A percentile compares a stretch with the other conserved stretches of the same genome.
Evolutionary conservation across 2,113 vertebrate genomes (phyloP).

Genomic region (Peromyscus polionotus): DNA sequence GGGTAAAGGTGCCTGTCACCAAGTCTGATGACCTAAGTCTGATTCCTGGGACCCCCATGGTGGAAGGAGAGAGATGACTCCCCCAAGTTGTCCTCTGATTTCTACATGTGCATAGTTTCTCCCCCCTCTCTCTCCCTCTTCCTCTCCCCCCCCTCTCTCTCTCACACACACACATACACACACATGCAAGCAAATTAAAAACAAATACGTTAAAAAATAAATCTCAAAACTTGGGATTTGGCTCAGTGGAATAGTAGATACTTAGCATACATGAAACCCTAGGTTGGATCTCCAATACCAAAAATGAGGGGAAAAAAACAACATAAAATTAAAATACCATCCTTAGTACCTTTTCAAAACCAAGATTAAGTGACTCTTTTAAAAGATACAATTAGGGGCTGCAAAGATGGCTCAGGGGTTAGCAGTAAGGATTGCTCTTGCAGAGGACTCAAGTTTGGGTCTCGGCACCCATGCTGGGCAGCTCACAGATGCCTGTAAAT

Average conservation of each 20-base stretch:
- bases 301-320: not conserved
- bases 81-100: not conserved
- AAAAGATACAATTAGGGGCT: not conserved
- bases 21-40: not conserved
- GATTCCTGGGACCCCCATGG: not conserved
- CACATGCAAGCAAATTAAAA: not conserved
- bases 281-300: not conserved
- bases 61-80: too few species aligned
- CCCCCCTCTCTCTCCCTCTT: too few species aligned
- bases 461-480: not conserved
- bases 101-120: not conserved
- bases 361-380: not conserved
- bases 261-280: not conserved
- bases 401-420: not conserved
- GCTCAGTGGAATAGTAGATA: not conserved
- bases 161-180: not conserved
- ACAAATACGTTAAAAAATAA: not conserved
- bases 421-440: not conserved
- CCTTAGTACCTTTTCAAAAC: not conserved
- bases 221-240: not conserved
- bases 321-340: slow-evolving; percentile 20
- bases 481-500: not conserved
- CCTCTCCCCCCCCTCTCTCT: too few species aligned
- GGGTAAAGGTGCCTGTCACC: not conserved
- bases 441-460: not conserved